Evolutionary conservation across 2,888 invertebrate genomes (phyloP).

Genomic region (Dryobotodes eremita): DNA sequence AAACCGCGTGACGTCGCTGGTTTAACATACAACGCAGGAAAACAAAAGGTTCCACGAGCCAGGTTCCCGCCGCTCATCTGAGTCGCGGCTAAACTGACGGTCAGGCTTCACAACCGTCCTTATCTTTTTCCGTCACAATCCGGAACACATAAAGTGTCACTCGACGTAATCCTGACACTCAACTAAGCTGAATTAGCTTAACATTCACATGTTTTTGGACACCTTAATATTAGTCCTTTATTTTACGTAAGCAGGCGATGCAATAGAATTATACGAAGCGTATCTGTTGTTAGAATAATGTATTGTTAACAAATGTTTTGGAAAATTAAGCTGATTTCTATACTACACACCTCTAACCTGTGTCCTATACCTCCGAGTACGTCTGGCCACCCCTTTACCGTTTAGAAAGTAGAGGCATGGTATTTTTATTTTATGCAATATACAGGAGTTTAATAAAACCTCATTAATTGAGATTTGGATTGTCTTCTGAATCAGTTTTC

Average conservation of each 20-base stretch:
- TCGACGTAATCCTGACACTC: conserved; percentile 39
- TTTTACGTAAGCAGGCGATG: neutral
- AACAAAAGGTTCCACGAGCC: neutral
- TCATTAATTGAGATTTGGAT: neutral
- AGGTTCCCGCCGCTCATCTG: neutral
- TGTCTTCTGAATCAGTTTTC: neutral
- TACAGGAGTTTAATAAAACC: no score
- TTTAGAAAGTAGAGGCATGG: neutral
- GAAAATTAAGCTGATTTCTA: neutral
- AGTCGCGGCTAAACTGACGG: neutral
- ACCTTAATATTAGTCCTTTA: conserved; percentile 33
- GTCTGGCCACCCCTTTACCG: neutral
- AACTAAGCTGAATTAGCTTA: conserved; percentile 5
- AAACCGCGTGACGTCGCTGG: no score
- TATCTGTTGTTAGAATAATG: neutral
- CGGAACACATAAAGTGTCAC: conserved; percentile 46
- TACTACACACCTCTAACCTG: neutral
- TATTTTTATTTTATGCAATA: neutral
- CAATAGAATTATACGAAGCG: neutral
- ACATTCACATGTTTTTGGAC: conserved; percentile 32
- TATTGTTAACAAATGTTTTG: neutral
- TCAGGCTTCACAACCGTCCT: neutral
- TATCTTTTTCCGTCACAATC: conserved; percentile 8
- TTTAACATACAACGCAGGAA: neutral
- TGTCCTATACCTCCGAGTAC: neutral